Evolutionary conservation across 2,888 invertebrate genomes (phyloP).

Genomic region (Chirona hameri): DNA sequence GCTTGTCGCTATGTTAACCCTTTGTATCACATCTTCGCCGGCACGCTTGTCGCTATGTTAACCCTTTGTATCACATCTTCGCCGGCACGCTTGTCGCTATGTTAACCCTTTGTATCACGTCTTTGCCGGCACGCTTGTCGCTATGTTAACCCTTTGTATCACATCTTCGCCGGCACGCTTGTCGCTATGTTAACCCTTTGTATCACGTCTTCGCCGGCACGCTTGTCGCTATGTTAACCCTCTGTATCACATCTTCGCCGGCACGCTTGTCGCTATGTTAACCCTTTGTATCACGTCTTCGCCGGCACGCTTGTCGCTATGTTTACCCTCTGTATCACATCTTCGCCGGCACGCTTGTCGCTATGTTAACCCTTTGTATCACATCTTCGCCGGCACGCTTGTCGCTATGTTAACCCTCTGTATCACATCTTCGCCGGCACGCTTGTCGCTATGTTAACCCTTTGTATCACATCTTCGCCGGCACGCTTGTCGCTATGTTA

Average conservation of each 20-base stretch:
- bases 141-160: no score
- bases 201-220: slow-evolving; percentile 44
- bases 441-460: no score
- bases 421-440: slow-evolving; percentile 44
- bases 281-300: no score
- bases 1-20: no score
- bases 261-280: slow-evolving; percentile 71
- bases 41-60: slow-evolving; percentile 71
- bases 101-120: no score
- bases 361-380: no score
- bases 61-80: no score
- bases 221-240: slow-evolving; percentile 79
- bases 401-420: slow-evolving; percentile 80
- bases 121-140: slow-evolving; percentile 59
- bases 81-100: slow-evolving; percentile 63
- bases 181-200: no score
- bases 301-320: slow-evolving; percentile 62
- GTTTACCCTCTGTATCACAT: slow-evolving; percentile 58
- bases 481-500: slow-evolving; percentile 71
- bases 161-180: slow-evolving; percentile 53
- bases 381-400: slow-evolving; percentile 53
- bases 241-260: slow-evolving; percentile 49
- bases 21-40: no score
- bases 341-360: slow-evolving; percentile 59
- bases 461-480: no score